phyloP scores from a whole-genome alignment of 2,113 vertebrate species.

The Microcebus murinus region DNA sequence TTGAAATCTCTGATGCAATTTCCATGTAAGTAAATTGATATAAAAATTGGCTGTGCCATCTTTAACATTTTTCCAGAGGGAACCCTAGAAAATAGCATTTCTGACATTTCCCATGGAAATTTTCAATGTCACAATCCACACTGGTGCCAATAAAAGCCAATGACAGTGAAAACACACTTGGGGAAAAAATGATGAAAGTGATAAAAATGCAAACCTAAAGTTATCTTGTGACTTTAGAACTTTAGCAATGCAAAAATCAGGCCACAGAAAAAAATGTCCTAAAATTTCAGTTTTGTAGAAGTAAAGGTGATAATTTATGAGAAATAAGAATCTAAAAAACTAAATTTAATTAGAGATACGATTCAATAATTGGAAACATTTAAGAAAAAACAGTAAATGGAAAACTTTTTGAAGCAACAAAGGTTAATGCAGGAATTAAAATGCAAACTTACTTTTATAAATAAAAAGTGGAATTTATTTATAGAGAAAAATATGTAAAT shows the following conservation, averaged over 20 bases:
- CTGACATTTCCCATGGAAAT: slow-evolving; percentile 23
- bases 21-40: slow-evolving; percentile 36
- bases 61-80: slow-evolving; percentile 49
- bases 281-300: background rate
- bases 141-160: slow-evolving; percentile 38
- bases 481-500: background rate
- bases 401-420: background rate
- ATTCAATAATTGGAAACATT: background rate
- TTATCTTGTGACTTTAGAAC: slow-evolving; percentile 49
- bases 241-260: slow-evolving; percentile 5
- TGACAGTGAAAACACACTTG: background rate
- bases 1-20: slow-evolving; percentile 25
- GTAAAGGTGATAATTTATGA: slow-evolving; percentile 2
- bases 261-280: background rate
- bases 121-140: slow-evolving; percentile 47
- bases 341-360: background rate
- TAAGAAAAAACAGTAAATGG: slow-evolving; percentile 6
- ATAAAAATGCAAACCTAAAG: slow-evolving; percentile 65
- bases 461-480: slow-evolving; percentile 4
- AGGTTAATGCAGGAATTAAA: background rate
- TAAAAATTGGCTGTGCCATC: slow-evolving; percentile 34
- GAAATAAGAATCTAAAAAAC: slow-evolving; percentile 2
- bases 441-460: background rate
- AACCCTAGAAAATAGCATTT: slow-evolving; percentile 34
- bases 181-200: slow-evolving; percentile 15